Evolutionary conservation across 1,140 invertebrate species (phyloP).

Genomic region (Solen grandis): DNA sequence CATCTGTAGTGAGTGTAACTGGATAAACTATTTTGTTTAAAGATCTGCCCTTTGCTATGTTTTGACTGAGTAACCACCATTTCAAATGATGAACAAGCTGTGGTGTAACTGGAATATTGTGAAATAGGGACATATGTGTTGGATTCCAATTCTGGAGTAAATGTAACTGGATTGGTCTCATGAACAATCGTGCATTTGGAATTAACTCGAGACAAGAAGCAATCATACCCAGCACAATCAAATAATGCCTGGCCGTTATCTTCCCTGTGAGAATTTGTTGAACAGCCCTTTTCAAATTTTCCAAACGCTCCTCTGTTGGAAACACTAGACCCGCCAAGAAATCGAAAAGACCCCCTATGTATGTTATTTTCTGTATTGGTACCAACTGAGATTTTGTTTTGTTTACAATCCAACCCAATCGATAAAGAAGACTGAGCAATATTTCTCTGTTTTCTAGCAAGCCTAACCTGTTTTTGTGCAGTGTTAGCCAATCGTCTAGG

Average conservation of each 20-base stretch:
- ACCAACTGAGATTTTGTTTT: neutral
- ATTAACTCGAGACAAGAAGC: conserved; percentile 25
- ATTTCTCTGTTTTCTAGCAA: conserved; percentile 11
- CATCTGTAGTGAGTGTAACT: conserved; percentile 1
- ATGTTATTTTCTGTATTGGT: conserved; percentile 9
- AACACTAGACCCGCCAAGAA: conserved; percentile 10
- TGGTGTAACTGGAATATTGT: neutral
- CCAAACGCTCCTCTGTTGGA: conserved; percentile 18
- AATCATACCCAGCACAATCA: conserved; percentile 21
- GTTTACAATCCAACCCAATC: conserved; percentile 34
- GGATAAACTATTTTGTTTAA: neutral
- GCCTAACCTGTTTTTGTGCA: neutral
- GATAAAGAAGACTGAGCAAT: no score
- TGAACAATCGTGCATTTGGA: neutral
- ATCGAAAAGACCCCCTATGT: conserved; percentile 30
- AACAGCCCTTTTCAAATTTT: neutral
- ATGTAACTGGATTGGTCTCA: conserved; percentile 32
- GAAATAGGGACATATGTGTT: neutral
- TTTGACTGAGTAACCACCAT: conserved; percentile 16
- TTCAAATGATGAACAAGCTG: neutral
- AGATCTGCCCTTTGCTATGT: conserved; percentile 8
- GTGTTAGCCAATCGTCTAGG: conserved; percentile 28
- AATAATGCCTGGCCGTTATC: neutral
- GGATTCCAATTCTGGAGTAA: conserved; percentile 8
- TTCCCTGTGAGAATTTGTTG: neutral